phyloP scores from a whole-genome alignment of 2,888 invertebrate genomes.

The Pasiphila rectangulata region DNA sequence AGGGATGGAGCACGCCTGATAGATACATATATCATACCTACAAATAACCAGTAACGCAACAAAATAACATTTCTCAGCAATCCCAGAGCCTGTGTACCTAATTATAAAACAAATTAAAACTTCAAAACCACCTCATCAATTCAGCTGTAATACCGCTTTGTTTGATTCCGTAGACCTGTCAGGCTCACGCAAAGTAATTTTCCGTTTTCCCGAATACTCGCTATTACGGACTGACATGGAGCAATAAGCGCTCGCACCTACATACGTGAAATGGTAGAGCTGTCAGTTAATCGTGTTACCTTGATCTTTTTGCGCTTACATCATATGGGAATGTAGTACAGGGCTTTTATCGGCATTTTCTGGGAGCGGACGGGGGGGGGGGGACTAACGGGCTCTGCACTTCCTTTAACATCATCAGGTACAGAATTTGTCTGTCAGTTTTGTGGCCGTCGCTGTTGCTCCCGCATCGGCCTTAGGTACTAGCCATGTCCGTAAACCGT shows the following conservation, averaged over 20 bases:
- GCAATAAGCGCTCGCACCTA: conserved; percentile 22
- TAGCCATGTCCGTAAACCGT: too few species aligned
- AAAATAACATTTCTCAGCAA: too few species aligned
- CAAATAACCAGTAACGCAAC: too few species aligned
- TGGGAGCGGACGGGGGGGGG: too few species aligned
- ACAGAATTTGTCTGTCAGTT: too few species aligned
- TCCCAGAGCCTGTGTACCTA: too few species aligned
- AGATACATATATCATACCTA: too few species aligned
- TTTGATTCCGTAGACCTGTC: conserved; percentile 40
- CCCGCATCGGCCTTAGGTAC: too few species aligned
- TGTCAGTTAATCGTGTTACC: conserved; percentile 1
- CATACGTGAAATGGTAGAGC: conserved; percentile 8
- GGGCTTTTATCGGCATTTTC: conserved; percentile 2
- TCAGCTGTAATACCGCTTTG: conserved; percentile 29
- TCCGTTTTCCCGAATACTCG: conserved; percentile 32
- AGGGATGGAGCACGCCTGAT: too few species aligned
- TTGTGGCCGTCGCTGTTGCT: too few species aligned
- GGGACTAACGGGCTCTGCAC: too few species aligned
- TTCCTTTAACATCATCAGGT: too few species aligned
- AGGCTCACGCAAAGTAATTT: conserved; percentile 43
- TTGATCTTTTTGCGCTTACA: conserved; percentile 2
- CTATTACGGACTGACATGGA: conserved; percentile 28
- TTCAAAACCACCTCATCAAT: conserved; percentile 22
- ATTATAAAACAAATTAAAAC: conserved; percentile 27
- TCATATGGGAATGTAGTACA: neutral